Base-by-base conservation (phyloP, 2,113 vertebrate genomes). In the Hypocryptadius cinnamomeus region DNA sequence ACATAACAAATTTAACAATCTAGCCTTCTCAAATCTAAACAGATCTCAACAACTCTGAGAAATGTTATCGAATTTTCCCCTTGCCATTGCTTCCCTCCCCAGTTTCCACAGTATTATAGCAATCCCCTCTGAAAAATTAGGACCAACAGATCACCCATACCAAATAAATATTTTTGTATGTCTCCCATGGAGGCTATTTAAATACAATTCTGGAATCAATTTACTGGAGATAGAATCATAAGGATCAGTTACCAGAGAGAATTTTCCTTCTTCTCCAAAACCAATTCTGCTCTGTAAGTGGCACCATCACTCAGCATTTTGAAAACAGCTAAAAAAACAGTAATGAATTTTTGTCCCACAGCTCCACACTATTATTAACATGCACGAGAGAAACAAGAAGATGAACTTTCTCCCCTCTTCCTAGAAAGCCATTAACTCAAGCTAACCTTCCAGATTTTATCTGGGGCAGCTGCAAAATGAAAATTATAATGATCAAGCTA, bases 341-440 rank as follows among this genome's bases (percentile, higher is more conserved):
- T 77, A 92, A 87, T 60, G 50, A 86, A 56, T 45, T 87, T 89
- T 47, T 90, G 56, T 42, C 69, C 48, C 60, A 80, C 47, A 83
- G 48, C 37, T 95, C 57, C 25, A 65, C 51, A 54, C 4, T 3
- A 1, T 20, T 89, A 65, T 90, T 89, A 94, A 80, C 60, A 95
- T 76, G 73, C 42, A 74, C 3, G 1, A 88, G 48, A 90, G 25
- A 91, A 87, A 73, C 6, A 37, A 92, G 68, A 80, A 73, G 25
- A 93, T 2, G 10, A 73, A 88, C 76, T 72, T 94, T 91, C n/a
- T 79, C 16, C 23, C 28, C 10, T 56, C 50, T 63, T 95, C 48
- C 28, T 77, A 94, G 89, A 95, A 94, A 95, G 66, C 64, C 85
- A 94, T 89, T 95, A 90, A 94, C 48, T 89, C 56, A 71, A 63